Base-by-base conservation (phyloP, 2,797 vertebrate species). In the Enteromius thamalakanensis region DNA sequence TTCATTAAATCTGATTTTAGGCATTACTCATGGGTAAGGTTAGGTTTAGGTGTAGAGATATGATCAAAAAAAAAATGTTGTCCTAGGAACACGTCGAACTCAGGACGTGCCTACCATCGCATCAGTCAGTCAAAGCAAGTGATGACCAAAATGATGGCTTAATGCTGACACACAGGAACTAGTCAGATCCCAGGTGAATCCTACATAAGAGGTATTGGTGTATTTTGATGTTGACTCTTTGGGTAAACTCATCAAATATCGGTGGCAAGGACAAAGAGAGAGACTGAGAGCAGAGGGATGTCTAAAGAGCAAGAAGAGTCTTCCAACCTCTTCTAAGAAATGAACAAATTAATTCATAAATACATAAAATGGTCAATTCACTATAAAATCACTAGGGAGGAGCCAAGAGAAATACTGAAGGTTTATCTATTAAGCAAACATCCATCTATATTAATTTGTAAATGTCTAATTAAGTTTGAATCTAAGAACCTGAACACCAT, bases 181-280 rank as follows among this genome's bases (percentile, higher is more conserved):
- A 55, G 37, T 58, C 0, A 40, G 29, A 75, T 58, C 21, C 11
- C 1, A 76, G n/a, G 4, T 45, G n/a, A 62, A 42, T 29, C 51
- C 10, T 12, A n/a, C 69, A 75, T 67, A 80, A n/a, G 12, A 42
- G 37, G 80, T 34, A 70, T 81, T 75, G 45, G 84, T 53, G 82
- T 79, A 74, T 80, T 88, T 80, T 85, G 74, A 87, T 72, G 84
- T 77, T 75, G 70, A 83, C 68, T 80, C 71, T 78, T 80, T 70
- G 53, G 53, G 49, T 85, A 84, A 83, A 77, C 80, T 86, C 81
- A 82, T 84, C 47, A 82, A 84, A 81, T 29, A 60, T 51, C 26
- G 42, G 55, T 51, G 74, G 60, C 49, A 80, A n/a, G 14, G 60
- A 2, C 26, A 69, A 42, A 72, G 26, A 76, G 32, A 11, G 29